Conservation (phyloP, 1,140 invertebrate species). For the Lepidotrigona ventralis region DNA sequence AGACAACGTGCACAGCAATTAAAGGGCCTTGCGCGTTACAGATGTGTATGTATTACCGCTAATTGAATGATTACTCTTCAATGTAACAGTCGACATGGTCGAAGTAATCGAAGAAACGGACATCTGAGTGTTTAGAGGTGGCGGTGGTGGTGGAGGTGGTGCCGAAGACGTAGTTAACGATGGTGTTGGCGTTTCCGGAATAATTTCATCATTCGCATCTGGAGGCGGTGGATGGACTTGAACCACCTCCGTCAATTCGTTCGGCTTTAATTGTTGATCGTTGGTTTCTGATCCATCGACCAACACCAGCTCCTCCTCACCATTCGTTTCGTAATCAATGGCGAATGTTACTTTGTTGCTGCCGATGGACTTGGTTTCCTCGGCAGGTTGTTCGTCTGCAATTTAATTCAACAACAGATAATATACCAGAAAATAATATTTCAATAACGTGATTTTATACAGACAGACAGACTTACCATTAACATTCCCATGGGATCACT, state of each 20-base stretch:
- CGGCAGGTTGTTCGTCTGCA: conserved; percentile 3
- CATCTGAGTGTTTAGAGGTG: conserved; percentile 23
- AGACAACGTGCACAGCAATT: neutral
- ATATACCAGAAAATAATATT: too few species aligned
- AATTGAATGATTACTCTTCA: conserved; percentile 58
- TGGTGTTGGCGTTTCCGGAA: neutral
- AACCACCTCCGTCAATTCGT: conserved; percentile 5
- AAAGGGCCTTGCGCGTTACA: neutral
- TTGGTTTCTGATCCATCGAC: neutral
- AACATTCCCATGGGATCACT: neutral
- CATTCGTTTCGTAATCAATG: neutral
- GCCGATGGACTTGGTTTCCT: neutral
- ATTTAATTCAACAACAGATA: neutral
- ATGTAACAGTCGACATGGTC: conserved; percentile 56
- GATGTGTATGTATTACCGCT: conserved; percentile 41
- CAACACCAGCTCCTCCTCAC: too few species aligned
- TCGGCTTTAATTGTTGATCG: neutral
- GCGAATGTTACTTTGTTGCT: neutral
- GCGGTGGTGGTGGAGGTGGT: conserved; percentile 58
- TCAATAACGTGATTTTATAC: neutral
- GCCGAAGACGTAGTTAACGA: conserved; percentile 36
- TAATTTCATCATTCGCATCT: neutral
- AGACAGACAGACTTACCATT: conserved; percentile 24
- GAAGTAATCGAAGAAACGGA: conserved; percentile 64
- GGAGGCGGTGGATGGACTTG: conserved; percentile 40